phyloP scores from a whole-genome alignment of 2,888 invertebrate species.

The Calameuta idolon region DNA sequence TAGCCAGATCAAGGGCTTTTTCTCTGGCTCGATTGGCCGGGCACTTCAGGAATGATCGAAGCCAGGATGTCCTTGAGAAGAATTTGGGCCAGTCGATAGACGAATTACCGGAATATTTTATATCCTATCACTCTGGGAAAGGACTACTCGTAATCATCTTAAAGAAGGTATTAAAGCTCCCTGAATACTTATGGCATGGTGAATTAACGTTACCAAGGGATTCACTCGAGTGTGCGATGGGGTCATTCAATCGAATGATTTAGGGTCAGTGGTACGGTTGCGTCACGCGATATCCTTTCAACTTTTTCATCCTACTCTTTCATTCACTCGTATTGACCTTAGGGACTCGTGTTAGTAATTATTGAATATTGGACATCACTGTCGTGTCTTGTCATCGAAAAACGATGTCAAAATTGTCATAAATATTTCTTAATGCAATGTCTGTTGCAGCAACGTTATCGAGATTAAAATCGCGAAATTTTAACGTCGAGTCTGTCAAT shows the following conservation, averaged over 20 bases:
- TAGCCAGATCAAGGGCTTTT: neutral
- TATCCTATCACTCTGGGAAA: neutral
- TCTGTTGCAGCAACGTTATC: neutral
- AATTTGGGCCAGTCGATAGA: conserved; percentile 40
- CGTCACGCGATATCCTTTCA: conserved; percentile 19
- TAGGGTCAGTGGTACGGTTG: neutral
- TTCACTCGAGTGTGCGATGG: neutral
- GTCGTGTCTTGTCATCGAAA: neutral
- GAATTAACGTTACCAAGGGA: neutral
- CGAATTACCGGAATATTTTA: conserved; percentile 15
- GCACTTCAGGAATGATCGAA: conserved; percentile 25
- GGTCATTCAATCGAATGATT: neutral
- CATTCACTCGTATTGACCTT: neutral
- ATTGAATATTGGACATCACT: neutral
- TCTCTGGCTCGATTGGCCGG: conserved; percentile 16
- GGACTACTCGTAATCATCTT: neutral
- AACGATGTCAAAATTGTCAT: neutral
- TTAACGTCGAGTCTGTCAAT: neutral
- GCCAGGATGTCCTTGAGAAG: conserved; percentile 27
- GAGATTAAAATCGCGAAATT: neutral
- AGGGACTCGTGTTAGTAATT: neutral
- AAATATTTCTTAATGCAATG: neutral
- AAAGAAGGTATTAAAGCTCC: neutral
- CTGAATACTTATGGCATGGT: neutral
- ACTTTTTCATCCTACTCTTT: neutral